These are phyloP conservation scores for Bujurquina vittata DNA, from an alignment of 2,113 vertebrate genomes.

Conservation along the genomic window DNA sequence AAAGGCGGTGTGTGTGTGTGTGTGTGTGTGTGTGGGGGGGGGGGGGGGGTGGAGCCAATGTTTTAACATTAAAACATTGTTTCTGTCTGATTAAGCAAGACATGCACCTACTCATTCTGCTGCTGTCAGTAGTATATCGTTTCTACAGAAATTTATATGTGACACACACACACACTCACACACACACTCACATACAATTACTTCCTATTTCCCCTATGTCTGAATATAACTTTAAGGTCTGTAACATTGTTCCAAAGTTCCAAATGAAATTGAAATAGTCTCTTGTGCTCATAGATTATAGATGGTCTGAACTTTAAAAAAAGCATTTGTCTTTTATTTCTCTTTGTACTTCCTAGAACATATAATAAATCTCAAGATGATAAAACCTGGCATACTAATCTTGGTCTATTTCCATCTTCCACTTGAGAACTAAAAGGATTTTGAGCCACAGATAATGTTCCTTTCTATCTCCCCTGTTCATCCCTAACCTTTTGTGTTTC, in stretches of 20 bases:
- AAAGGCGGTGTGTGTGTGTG: too few relatives aligned
- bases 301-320: slow-evolving; percentile 47
- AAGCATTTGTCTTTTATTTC: slow-evolving; percentile 59
- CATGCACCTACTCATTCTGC: neutral
- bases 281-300: slow-evolving; percentile 44
- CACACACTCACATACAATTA: neutral
- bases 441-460: slow-evolving; percentile 59
- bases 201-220: slow-evolving; percentile 1
- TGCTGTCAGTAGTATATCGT: neutral
- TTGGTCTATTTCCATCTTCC: slow-evolving; percentile 63
- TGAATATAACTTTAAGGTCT: slow-evolving; percentile 42
- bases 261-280: slow-evolving; percentile 62
- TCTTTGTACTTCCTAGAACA: slow-evolving; percentile 60
- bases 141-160: neutral
- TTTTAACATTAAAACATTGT: slow-evolving; percentile 7
- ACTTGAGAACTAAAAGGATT: slow-evolving; percentile 69
- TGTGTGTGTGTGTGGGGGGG: too few relatives aligned
- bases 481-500: slow-evolving; percentile 70
- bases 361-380: slow-evolving; percentile 68
- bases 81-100: neutral
- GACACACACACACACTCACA: neutral
- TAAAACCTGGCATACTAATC: slow-evolving; percentile 60
- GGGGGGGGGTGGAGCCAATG: neutral
- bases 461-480: slow-evolving; percentile 56
- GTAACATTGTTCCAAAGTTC: slow-evolving; percentile 53